Conservation (phyloP, 2,888 invertebrate genomes). For the Bugula neritina region DNA sequence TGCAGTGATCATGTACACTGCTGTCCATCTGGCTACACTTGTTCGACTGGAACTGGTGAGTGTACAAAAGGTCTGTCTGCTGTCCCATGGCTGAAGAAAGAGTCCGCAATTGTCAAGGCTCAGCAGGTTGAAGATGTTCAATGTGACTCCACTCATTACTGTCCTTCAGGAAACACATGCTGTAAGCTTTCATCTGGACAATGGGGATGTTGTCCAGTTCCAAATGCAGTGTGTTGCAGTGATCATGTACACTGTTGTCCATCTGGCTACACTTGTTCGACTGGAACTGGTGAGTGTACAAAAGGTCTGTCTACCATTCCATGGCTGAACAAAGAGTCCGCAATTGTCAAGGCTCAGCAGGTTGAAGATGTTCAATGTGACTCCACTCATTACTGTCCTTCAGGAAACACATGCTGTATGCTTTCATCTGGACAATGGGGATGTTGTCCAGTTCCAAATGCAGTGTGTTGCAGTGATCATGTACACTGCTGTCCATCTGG, state of each 20-base stretch:
- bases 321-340: neutral
- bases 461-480: conserved; percentile 37
- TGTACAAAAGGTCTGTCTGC: conserved; percentile 28
- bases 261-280: conserved; percentile 37
- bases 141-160: conserved; percentile 32
- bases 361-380: conserved; percentile 13
- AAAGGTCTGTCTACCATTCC: conserved; percentile 31
- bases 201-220: conserved; percentile 47
- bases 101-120: neutral
- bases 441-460: conserved; percentile 33
- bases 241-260: conserved; percentile 48
- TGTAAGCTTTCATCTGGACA: conserved; percentile 36
- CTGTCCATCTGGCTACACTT: conserved; percentile 34
- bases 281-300: conserved; percentile 31
- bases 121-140: conserved; percentile 32
- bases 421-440: conserved; percentile 30
- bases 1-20: conserved; percentile 36
- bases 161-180: conserved; percentile 40
- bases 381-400: conserved; percentile 30
- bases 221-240: conserved; percentile 44
- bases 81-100: conserved; percentile 14
- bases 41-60: conserved; percentile 30
- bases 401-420: conserved; percentile 33
- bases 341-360: neutral
- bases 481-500: conserved; percentile 37